phyloP scores from a whole-genome alignment of 1,140 invertebrate species.

The Pseudomyrmex sp. region DNA sequence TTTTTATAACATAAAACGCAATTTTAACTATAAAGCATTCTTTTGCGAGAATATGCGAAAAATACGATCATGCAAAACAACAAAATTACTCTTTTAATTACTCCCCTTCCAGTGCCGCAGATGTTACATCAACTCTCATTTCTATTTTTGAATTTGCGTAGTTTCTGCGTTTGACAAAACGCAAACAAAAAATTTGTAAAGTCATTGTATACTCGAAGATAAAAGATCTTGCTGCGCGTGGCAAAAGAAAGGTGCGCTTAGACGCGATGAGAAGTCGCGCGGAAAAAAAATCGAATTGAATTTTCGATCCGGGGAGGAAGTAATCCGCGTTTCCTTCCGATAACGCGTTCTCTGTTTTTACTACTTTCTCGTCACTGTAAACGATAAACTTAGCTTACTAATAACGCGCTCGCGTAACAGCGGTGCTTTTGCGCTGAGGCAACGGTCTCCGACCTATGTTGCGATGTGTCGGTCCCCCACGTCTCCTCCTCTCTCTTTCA shows the following conservation, averaged over 20 bases:
- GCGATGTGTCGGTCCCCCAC: constrained; percentile 20
- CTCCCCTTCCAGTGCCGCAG: neutral
- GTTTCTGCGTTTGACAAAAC: too few species aligned
- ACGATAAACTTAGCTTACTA: constrained; percentile 5
- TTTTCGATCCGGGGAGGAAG: constrained; percentile 31
- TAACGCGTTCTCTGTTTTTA: neutral
- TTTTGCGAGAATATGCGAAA: neutral
- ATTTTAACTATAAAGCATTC: neutral
- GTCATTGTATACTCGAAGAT: too few species aligned
- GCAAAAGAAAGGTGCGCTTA: too few species aligned
- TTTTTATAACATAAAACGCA: too few species aligned
- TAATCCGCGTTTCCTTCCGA: neutral
- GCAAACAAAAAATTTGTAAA: too few species aligned
- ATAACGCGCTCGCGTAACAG: constrained; percentile 43
- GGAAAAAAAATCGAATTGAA: neutral
- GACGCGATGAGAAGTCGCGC: too few species aligned
- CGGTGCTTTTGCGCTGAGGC: constrained; percentile 30
- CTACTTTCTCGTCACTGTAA: constrained; percentile 30
- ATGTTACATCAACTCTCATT: neutral
- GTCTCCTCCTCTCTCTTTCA: constrained; percentile 16
- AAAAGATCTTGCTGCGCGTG: too few species aligned
- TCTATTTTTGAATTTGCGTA: neutral
- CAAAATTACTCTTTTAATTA: neutral
- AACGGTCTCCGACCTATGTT: constrained; percentile 55
- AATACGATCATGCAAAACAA: neutral